Conservation (phyloP, 1,140 invertebrate genomes). For the Caenorhabditis remanei region DNA sequence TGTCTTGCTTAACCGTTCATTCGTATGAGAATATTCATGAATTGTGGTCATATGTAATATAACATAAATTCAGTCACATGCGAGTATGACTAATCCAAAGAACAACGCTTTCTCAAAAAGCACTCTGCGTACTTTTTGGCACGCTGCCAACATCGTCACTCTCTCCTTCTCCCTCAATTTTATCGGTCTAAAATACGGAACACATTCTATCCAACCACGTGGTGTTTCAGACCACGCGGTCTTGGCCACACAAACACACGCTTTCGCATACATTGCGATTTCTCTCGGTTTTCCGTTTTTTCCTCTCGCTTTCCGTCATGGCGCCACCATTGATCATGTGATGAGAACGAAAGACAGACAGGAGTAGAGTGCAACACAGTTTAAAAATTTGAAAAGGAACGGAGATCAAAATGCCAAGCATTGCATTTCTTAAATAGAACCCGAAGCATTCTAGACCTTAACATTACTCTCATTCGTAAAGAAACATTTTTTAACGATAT, state of each 20-base stretch:
- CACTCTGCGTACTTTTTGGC: background rate
- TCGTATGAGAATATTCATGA: no score
- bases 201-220: slow-evolving; percentile 37
- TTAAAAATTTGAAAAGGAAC: background rate
- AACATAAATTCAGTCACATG: background rate
- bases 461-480: no score
- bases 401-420: background rate
- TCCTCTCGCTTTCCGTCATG: slow-evolving; percentile 39
- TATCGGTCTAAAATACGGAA: slow-evolving; percentile 19
- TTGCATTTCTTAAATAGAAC: no score
- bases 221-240: slow-evolving; percentile 49
- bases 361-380: background rate
- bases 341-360: slow-evolving; percentile 12
- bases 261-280: slow-evolving; percentile 35
- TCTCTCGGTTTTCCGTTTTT: slow-evolving; percentile 26
- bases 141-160: background rate
- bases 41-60: no score
- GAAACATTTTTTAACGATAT: no score
- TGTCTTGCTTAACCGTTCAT: no score
- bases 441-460: no score
- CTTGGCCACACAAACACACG: slow-evolving; percentile 20
- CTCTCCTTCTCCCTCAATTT: background rate
- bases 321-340: slow-evolving; percentile 50
- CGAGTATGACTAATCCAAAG: background rate
- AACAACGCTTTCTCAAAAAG: background rate